Conservation (phyloP, 2,113 vertebrate genomes). For the Myanophis thanlyinensis region DNA sequence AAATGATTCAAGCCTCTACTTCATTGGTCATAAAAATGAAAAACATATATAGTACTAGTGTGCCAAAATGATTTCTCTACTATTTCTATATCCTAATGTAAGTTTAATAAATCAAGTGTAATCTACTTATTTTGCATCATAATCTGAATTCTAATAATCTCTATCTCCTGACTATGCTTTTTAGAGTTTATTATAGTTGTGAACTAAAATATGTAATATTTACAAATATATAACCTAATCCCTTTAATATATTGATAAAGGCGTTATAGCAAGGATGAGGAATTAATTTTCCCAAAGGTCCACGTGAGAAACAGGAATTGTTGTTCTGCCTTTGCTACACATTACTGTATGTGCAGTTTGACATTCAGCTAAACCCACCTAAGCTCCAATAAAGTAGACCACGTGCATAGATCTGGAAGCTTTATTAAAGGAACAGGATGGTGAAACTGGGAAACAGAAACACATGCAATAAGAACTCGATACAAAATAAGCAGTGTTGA, state of each 20-base stretch:
- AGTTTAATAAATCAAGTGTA: neutral
- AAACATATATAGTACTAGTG: neutral
- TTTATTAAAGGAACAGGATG: too few relatives aligned
- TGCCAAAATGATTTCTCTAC: neutral
- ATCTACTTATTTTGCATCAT: neutral
- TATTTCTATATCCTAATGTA: neutral
- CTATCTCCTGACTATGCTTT: neutral
- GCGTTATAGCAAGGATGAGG: neutral
- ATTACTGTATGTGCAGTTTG: too few relatives aligned
- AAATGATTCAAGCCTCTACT: neutral
- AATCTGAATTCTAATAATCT: neutral
- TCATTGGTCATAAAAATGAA: neutral
- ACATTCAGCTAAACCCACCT: too few relatives aligned
- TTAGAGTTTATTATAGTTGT: neutral
- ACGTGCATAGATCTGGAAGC: too few relatives aligned
- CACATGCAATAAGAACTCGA: too few relatives aligned
- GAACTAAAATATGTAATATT: neutral
- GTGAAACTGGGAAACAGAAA: too few relatives aligned
- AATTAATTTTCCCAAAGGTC: too few relatives aligned
- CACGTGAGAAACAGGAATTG: too few relatives aligned
- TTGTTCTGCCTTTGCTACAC: too few relatives aligned
- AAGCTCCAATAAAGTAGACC: too few relatives aligned
- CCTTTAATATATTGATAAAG: neutral
- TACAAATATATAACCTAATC: neutral
- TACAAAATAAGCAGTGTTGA: too few relatives aligned